Base-by-base conservation (phyloP, 2,113 vertebrate species). In the Pan paniscus region DNA sequence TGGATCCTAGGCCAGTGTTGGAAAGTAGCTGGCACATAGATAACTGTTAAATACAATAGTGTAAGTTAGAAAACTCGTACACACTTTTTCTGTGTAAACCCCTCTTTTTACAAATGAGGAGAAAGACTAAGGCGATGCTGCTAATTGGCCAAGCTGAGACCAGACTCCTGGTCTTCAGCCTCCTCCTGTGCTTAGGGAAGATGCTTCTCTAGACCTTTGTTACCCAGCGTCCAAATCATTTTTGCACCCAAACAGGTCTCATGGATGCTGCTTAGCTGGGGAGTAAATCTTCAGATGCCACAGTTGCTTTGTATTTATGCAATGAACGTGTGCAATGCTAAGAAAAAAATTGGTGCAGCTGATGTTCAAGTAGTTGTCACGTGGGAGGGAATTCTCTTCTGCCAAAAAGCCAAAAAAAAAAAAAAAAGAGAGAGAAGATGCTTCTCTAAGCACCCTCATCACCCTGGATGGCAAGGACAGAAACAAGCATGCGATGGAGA, bases 311-410 rank as follows among this genome's bases (percentile, higher is more conserved):
- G 35, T 59, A 84, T 93, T 97, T 92, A 61, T 20, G 92, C 94
- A 70, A 75, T 40, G 70, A 87, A 90, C 3, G 6, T 79, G 38
- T 73, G 80, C 32, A 61, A 86, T 11, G 89, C 96, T 94, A 94
- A 94, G 73, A 94, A 46, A 40, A 96, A 86, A 18, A 32, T 50
- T 43, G 57, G 55, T 72, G 61, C 78, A 89, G 55, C 48, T 89
- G 81, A 96, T 94, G 73, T 78, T 92, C 90, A 84, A 80, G n/a
- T 86, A 79, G 84, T 86, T 94, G 90, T 96, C 92, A 75, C n/a
- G 96, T 96, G 72, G 92, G 95, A 96, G 76, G 68, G 95, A 97
- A 85, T 91, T 97, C 81, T 97, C 67, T 59, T 76, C 84, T 72
- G 90, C 57, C 68, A 96, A 84, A 8, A 76, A 78, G 61, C 25